Base-by-base conservation (phyloP, 1,140 invertebrate genomes). In the Aphelenchoides besseyi region DNA sequence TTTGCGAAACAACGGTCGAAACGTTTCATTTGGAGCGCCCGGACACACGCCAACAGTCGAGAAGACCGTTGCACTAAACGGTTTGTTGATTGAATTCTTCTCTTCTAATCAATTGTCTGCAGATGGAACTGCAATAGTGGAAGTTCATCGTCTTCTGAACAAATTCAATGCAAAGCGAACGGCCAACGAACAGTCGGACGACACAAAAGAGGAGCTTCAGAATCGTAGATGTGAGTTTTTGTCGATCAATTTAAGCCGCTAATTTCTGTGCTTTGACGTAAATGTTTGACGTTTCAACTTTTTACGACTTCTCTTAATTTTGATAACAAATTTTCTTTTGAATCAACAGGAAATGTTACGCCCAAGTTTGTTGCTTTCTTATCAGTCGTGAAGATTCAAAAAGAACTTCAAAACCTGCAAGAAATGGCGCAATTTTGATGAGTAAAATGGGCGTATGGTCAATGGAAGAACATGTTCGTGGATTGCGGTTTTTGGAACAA, bases 81-180 rank as follows among this genome's bases (percentile, higher is more conserved):
- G 41, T 48, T 12, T 16, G 41, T 48, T 12, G 41, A 48, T 23
- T n/a, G n/a, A 23, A 48, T 23, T 48, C 12, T 12, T 48, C 12
- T 12, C 41, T 23, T 48, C 41, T 16, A 48, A 12, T 23, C 12
- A 48, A 48, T 23, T 23, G 12, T 48, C 41, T 48, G 41, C 41
- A 48, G 55, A 64, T 23, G 62, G 29, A 35, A 53, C 3, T n/a
- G 62, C 29, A 64, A 64, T 64, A 29, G 5, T 64, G 32, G 62
- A 64, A 59, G 62, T 64, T 59, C 62, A 64, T 64, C 62, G 62
- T 35, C 23, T 64, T 5, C 18, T 64, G 3, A n/a, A 64, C 23
- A 35, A 59, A 64, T 64, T 64, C 62, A 64, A 64, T 59, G 62
- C 62, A 3, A 64, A 64, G 3, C 3, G 62, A 59, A 59, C 55